Evolutionary conservation across 2,113 vertebrate species (phyloP), one percentile per base, ranked within the genome.

Genomic region (Morone saxatilis): DNA sequence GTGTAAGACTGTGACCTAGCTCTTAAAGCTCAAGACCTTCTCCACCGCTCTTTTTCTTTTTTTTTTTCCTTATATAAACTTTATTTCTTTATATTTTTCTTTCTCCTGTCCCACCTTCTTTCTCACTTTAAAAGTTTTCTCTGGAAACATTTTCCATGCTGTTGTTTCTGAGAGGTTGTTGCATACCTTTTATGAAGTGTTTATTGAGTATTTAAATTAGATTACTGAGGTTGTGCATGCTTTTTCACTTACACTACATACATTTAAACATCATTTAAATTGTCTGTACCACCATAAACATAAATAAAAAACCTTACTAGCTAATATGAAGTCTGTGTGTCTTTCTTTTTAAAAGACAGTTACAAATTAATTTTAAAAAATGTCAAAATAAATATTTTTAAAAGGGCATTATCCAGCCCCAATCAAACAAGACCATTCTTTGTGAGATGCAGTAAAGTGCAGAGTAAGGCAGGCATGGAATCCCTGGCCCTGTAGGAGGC

Each of bases 401-500:
- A 50, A 82, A 59, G 40, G 19, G 25, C 38, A 57, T 61, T 59
- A 47, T 60, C 31, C 25, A 66, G 45, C n/a, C 31, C 22, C 13
- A 78, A 17, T 83, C 47, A 80, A 87, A 81, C 60, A 71, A 81
- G 60, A 50, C 17, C 9, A 10, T 53, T 81, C 51, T 80, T 76
- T 91, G 84, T 89, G 79, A 76, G 68, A 66, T 71, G 83, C 20
- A 71, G 54, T 69, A 63, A 83, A 83, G 40, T 68, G 75, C 43
- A 47, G 13, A 80, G 63, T 47, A 43, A 22, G 40, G 74, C 62
- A 79, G 80, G 57, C 41, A 50, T 72, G 84, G 86, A 81, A 85
- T 89, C 86, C 69, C 62, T 73, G 78, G 85, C 79, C 66, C 79
- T 81, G 80, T 62, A 76, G 87, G 87, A 90, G 88, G 84, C 87